phyloP scores from a whole-genome alignment of 2,797 vertebrate genomes.

The Antennarius maculatus region DNA sequence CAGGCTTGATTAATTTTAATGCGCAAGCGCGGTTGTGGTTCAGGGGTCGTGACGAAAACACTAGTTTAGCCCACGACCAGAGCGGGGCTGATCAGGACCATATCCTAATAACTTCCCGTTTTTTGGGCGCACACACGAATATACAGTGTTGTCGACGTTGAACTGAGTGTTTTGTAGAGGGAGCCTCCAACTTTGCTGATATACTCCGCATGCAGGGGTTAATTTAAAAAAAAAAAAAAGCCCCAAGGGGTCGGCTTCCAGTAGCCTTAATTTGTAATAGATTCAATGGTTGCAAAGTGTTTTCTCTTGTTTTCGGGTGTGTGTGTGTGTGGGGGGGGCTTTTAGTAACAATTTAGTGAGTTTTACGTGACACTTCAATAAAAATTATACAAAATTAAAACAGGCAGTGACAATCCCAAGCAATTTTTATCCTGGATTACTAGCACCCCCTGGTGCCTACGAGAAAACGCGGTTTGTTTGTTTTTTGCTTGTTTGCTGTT shows the following conservation, averaged over 20 bases:
- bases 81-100: too few relatives aligned
- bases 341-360: conserved; percentile 5
- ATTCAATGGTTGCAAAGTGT: conserved; percentile 27
- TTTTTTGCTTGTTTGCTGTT: too few relatives aligned
- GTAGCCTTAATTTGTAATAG: conserved; percentile 48
- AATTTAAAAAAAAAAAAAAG: conserved; percentile 57
- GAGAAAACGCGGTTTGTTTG: conserved; percentile 3
- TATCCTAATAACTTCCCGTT: neutral
- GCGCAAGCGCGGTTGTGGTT: neutral
- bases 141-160: conserved; percentile 1
- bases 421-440: conserved; percentile 30
- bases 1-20: conserved; percentile 30
- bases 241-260: conserved; percentile 70
- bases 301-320: neutral
- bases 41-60: neutral
- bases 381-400: conserved; percentile 51
- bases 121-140: neutral
- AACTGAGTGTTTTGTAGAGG: conserved; percentile 22
- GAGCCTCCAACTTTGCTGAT: conserved; percentile 36
- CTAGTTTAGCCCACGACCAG: neutral
- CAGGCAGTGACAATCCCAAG: conserved; percentile 43
- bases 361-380: conserved; percentile 12
- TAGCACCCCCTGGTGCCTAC: conserved; percentile 67
- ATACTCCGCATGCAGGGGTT: conserved; percentile 71
- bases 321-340: too few relatives aligned